Evolutionary conservation across 2,797 vertebrate species (phyloP), one percentile per base, ranked within the genome.

Genomic region (Xyrichtys novacula): DNA sequence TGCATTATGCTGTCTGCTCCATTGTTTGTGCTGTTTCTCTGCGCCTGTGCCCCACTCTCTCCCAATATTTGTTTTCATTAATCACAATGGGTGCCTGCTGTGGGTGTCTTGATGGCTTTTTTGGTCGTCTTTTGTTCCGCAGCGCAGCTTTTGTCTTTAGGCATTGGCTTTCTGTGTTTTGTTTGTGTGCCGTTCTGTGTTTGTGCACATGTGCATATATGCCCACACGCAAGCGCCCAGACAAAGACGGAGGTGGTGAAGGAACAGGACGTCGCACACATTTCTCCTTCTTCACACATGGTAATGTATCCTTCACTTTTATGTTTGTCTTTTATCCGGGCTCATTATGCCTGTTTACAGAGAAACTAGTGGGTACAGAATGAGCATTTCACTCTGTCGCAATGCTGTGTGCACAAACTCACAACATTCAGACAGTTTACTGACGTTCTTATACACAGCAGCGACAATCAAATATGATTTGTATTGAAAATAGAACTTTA

Each of bases 31-130:
- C 85, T 84, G 85, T 90, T 90, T 91, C 87, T 85, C 82, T 79
- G 83, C 50, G 83, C 80, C 80, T 76, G 78, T 78, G 81, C 83
- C 85, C 79, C 78, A 75, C 85, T 92, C 88, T 88, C 85, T 87
- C 88, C 93, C 93, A 94, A 95, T 95, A 93, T 96, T 96, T 95
- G 92, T 95, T 95, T 96, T 95, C 94, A 96, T 96, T 95, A 95
- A 96, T 96, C 94, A 94, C 94, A 94, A 94, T 95, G 94, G 94
- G 93, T 85, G 92, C 91, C 94, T 94, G 94, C 93, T 94, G 93
- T 86, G 91, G 90, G 93, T 92, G 93, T 95, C 94, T 95, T 95
- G 91, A 94, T 95, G 94, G 93, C 93, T 90, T 91, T 91, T 91
- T 89, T 76, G 76, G 54, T 69, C 26, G 65, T 79, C 81, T 91